These are phyloP conservation scores for Scaeva pyrastri DNA, from an alignment of 2,888 invertebrate genomes.

Conservation along the genomic window DNA sequence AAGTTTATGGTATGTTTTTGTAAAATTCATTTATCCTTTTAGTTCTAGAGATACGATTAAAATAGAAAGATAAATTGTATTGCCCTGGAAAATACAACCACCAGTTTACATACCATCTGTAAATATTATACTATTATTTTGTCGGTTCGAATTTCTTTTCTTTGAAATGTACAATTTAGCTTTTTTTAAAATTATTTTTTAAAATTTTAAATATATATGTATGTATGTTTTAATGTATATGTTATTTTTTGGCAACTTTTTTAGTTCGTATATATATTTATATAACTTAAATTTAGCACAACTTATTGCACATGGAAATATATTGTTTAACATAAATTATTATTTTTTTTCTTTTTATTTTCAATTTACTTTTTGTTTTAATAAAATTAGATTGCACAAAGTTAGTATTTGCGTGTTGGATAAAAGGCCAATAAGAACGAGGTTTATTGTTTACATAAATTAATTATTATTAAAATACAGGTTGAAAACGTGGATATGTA, in stretches of 20 bases:
- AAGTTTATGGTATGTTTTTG: too few relatives aligned
- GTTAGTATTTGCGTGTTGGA: conserved; percentile 16
- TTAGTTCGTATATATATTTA: conserved; percentile 51
- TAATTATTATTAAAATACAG: background rate
- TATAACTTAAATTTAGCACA: conserved; percentile 74
- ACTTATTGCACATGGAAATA: conserved; percentile 74
- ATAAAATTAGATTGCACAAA: conserved; percentile 42
- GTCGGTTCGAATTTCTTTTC: conserved; percentile 14
- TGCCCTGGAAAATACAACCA: background rate
- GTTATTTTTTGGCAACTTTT: conserved; percentile 64
- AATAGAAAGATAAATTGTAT: too few relatives aligned
- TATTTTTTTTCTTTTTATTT: conserved; percentile 14
- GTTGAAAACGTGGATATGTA: conserved; percentile 1
- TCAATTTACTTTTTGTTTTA: background rate
- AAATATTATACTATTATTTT: conserved; percentile 60
- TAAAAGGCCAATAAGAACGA: background rate
- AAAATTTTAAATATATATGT: conserved; percentile 47
- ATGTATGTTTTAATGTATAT: conserved; percentile 47
- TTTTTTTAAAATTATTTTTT: conserved; percentile 13
- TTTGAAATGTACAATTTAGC: conserved; percentile 48
- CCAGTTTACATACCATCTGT: conserved; percentile 58
- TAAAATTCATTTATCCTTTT: too few relatives aligned
- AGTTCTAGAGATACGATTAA: too few relatives aligned
- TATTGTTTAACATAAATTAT: conserved; percentile 27
- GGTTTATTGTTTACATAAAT: background rate